phyloP scores from a whole-genome alignment of 2,113 vertebrate species.

The Gopherus flavomarginatus region DNA sequence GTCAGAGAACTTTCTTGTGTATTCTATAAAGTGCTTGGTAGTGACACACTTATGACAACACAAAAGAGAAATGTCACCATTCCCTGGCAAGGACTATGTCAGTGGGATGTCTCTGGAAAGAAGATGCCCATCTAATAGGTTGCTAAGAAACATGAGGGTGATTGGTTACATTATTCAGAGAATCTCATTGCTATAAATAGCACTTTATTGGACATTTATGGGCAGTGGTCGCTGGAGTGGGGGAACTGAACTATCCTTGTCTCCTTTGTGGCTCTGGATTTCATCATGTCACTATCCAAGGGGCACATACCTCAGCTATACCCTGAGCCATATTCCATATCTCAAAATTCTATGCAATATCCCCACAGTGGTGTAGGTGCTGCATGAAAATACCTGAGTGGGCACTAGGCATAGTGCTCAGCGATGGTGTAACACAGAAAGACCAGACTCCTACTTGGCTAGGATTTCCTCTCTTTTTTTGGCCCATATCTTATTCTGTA shows the following conservation, averaged over 20 bases:
- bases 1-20: constrained; percentile 1
- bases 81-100: constrained; percentile 15
- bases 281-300: not conserved
- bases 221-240: not conserved
- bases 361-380: not conserved
- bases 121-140: not conserved
- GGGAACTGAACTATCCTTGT: not conserved
- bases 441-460: not conserved
- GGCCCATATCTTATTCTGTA: not conserved
- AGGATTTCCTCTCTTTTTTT: not conserved
- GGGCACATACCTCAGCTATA: not conserved
- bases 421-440: not conserved
- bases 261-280: not conserved
- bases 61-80: constrained; percentile 17
- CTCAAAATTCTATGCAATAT: not conserved
- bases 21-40: not conserved
- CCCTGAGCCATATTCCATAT: not conserved
- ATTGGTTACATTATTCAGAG: constrained; percentile 5
- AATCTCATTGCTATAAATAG: constrained; percentile 38
- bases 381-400: not conserved
- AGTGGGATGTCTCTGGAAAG: constrained; percentile 4
- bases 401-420: not conserved
- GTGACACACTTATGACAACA: not conserved
- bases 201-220: constrained; percentile 1
- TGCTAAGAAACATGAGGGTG: not conserved